Base-by-base conservation (phyloP, 2,113 vertebrate species). In the Eleginops maclovinus region DNA sequence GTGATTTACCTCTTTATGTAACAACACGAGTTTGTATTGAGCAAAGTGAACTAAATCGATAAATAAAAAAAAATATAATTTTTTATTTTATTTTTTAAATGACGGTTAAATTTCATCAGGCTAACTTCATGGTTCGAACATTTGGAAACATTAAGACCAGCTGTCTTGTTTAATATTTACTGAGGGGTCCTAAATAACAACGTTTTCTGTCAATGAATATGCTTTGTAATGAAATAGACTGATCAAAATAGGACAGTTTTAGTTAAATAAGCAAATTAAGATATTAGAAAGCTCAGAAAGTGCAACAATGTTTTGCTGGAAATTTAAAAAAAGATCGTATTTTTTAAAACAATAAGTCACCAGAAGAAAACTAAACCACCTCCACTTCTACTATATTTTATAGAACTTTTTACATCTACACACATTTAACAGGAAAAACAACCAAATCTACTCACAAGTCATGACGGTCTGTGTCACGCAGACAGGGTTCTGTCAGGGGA, bases 401-500 rank as follows among this genome's bases (percentile, higher is more conserved):
- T 3, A 22, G n/a, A n/a, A n/a, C 11, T 0, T 2, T 7, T 14
- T 1, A 41, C 11, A 50, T n/a, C 9, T 41, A 11, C 4, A 55
- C 5, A 58, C 79, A 56, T 36, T 14, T 59, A 21, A 36, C 1
- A 40, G 16, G 61, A 59, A 26, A 73, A 74, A 24, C 9, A 65
- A 3, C 9, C 59, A 75, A 28, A 40, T 77, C 68, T 92, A 94
- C 93, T 94, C 87, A 94, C 93, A 93, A 72, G 87, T 63, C 82
- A 92, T 88, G 81, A 21, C 61, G 68, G 49, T 83, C 75, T 75
- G 72, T 31, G 49, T 85, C 71, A 84, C 82, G 60, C 31, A 54
- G 70, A 77, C 26, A 79, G 82, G 76, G 26, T 53, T 82, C 63
- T 83, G 59, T 77, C 84, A 44, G 88, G 89, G 46, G 93, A 94